Conservation (phyloP, 2,797 vertebrate genomes). For the Siniperca scherzeri region DNA sequence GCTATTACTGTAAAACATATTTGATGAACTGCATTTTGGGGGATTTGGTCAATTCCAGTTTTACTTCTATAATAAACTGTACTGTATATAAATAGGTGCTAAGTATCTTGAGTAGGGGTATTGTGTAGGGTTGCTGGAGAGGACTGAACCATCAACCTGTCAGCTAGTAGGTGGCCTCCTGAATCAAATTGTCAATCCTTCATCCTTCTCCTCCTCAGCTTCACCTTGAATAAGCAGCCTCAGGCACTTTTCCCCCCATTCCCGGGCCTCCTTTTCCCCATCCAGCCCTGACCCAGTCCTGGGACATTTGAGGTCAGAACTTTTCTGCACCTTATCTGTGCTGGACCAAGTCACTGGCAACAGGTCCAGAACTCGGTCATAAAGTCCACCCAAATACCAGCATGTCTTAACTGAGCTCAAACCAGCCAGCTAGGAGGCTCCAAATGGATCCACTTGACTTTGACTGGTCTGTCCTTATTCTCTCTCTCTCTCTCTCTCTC, state of each 20-base stretch:
- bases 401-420: constrained; percentile 34
- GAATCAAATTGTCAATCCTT: constrained; percentile 50
- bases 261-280: constrained; percentile 19
- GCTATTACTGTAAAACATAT: background rate
- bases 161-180: constrained; percentile 30
- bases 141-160: constrained; percentile 32
- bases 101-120: background rate
- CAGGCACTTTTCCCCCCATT: background rate
- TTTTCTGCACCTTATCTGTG: constrained; percentile 59
- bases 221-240: constrained; percentile 50
- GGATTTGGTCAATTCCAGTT: background rate
- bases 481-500: constrained; percentile 42
- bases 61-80: background rate
- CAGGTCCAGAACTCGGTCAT: constrained; percentile 56
- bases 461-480: constrained; percentile 73
- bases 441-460: constrained; percentile 76
- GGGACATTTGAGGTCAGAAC: constrained; percentile 69
- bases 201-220: constrained; percentile 47
- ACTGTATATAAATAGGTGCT: background rate
- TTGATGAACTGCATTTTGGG: background rate
- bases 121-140: background rate
- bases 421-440: constrained; percentile 61
- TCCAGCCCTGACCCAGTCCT: constrained; percentile 34
- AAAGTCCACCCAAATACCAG: constrained; percentile 58
- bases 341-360: constrained; percentile 54